These are phyloP conservation scores for Achlya flavicornis DNA, from an alignment of 2,888 invertebrate species.

Conservation along the genomic window DNA sequence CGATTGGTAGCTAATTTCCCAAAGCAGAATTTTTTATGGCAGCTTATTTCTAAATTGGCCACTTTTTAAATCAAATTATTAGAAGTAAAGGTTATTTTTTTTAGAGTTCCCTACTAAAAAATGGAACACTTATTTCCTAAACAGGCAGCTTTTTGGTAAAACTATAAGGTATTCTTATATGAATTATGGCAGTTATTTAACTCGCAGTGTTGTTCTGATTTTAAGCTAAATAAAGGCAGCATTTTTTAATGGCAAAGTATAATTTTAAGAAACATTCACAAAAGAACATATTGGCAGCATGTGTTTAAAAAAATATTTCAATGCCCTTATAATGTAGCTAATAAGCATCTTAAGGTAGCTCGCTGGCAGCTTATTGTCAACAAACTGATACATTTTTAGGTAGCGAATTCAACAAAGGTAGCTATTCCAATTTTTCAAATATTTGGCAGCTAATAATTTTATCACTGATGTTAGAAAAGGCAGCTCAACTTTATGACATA, in stretches of 20 bases:
- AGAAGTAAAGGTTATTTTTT: neutral
- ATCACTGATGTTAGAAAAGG: neutral
- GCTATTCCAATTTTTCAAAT: constrained; percentile 13
- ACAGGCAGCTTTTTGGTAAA: neutral
- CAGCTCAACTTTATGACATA: neutral
- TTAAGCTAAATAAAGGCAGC: constrained; percentile 13
- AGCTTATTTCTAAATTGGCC: constrained; percentile 10
- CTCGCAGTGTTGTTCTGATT: constrained; percentile 12
- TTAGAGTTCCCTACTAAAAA: neutral
- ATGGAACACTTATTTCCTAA: neutral
- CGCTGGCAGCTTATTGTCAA: constrained; percentile 19
- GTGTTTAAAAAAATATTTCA: neutral
- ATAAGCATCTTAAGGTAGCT: neutral
- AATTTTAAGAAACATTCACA: neutral
- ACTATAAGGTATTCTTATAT: neutral
- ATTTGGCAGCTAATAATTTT: neutral
- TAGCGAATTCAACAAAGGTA: constrained; percentile 10
- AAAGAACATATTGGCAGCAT: no score
- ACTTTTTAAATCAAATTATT: neutral
- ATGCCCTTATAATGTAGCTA: constrained; percentile 9
- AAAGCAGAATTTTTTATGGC: constrained; percentile 8
- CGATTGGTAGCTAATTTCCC: constrained; percentile 1
- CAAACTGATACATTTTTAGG: neutral
- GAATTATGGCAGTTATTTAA: constrained; percentile 12
- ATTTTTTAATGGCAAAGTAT: constrained; percentile 8